Percentiles rank a stretch among this genome's conserved stretches.
Evolutionary conservation across 1,140 invertebrate species (phyloP).

Genomic region (Sycophila sp.): DNA sequence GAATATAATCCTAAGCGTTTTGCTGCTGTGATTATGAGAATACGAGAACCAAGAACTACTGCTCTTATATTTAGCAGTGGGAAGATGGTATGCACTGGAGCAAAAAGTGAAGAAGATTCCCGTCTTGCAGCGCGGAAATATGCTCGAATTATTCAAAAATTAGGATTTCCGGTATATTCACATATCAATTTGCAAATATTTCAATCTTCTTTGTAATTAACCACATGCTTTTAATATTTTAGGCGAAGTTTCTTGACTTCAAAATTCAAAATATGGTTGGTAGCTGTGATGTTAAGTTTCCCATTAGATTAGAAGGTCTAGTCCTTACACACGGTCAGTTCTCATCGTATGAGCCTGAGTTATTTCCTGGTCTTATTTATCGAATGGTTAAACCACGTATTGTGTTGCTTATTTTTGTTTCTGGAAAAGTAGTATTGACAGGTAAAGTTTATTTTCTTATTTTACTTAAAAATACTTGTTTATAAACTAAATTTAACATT

Average conservation of each 20-base stretch:
- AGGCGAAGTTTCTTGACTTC: constrained; percentile 99
- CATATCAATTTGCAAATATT: no score
- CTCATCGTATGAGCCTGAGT: constrained; percentile 92
- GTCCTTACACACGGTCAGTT: constrained; percentile 98
- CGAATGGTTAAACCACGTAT: constrained; percentile 99
- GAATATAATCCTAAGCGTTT: constrained; percentile 99
- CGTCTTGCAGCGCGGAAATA: constrained; percentile 97
- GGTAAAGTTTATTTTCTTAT: constrained; percentile 62
- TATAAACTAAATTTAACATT: constrained; percentile 12
- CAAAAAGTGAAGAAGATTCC: constrained; percentile 98
- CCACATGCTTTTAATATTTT: constrained; percentile 45
- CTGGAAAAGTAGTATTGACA: constrained; percentile 97
- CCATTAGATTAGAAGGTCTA: constrained; percentile 96
- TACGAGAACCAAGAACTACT: constrained; percentile 97
- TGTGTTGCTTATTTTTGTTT: constrained; percentile 98
- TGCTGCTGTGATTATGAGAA: constrained; percentile 99
- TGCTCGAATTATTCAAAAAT: constrained; percentile 98
- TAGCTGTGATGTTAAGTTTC: constrained; percentile 99
- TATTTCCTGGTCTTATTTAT: constrained; percentile 99
- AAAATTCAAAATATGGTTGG: constrained; percentile 99
- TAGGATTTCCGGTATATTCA: constrained; percentile 90
- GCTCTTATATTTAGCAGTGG: constrained; percentile 99
- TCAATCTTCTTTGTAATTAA: no score
- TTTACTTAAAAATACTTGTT: neutral
- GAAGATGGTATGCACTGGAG: constrained; percentile 99